These are phyloP conservation scores for Heliangelus exortis DNA, from an alignment of 2,797 vertebrate species.

Conservation along the genomic window DNA sequence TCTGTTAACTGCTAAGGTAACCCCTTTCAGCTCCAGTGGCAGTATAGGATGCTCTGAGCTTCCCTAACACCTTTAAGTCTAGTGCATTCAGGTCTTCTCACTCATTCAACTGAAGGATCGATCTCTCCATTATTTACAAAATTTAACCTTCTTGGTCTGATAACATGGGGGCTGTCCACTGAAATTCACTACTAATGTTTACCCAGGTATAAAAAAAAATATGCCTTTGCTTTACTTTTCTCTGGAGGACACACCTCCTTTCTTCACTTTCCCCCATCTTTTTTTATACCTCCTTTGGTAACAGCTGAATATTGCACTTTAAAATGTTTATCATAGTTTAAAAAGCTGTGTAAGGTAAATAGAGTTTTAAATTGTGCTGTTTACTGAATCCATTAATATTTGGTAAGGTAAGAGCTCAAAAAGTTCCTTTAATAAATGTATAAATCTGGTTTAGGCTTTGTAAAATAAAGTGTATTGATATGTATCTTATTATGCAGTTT, in stretches of 20 bases:
- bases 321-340: background rate
- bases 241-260: background rate
- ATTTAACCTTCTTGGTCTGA: background rate
- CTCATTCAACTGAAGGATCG: background rate
- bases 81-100: background rate
- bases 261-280: background rate
- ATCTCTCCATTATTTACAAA: background rate
- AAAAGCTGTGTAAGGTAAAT: background rate
- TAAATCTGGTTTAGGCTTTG: background rate
- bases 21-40: background rate
- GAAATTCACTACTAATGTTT: background rate
- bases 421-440: background rate
- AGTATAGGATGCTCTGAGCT: background rate
- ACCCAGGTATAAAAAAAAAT: background rate
- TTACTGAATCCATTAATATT: background rate
- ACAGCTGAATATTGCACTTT: background rate
- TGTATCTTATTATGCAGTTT: background rate
- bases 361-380: background rate
- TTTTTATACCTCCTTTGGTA: background rate
- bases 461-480: background rate
- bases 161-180: rapidly evolving
- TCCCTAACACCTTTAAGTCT: background rate
- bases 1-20: background rate
- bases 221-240: background rate
- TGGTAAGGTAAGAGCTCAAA: background rate